Evolutionary conservation across 2,888 invertebrate species (phyloP).

Genomic region (Automeris io): DNA sequence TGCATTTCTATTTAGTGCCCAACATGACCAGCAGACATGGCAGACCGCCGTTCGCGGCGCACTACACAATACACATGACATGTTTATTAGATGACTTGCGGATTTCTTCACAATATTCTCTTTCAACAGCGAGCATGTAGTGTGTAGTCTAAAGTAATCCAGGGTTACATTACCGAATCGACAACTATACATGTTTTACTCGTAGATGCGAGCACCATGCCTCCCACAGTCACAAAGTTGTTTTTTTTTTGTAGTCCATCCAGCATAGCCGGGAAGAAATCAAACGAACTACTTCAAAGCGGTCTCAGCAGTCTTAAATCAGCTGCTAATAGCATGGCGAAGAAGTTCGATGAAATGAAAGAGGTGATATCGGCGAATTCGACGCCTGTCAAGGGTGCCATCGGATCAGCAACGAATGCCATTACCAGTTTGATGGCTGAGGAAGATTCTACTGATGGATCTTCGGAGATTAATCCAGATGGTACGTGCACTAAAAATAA

Average conservation of each 20-base stretch:
- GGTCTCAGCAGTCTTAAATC: conserved; percentile 91
- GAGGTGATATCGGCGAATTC: conserved; percentile 92
- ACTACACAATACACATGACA: too few relatives aligned
- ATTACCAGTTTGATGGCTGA: conserved; percentile 55
- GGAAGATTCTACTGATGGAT: conserved; percentile 63
- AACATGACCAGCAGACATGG: too few relatives aligned
- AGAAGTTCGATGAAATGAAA: conserved; percentile 94
- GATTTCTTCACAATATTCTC: too few relatives aligned
- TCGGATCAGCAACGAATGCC: conserved; percentile 64
- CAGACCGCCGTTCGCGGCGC: too few relatives aligned
- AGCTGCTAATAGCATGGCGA: conserved; percentile 89
- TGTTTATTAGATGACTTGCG: too few relatives aligned
- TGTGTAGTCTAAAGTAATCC: too few relatives aligned
- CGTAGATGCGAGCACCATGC: too few relatives aligned
- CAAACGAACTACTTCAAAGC: conserved; percentile 90
- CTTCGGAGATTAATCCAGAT: conserved; percentile 68
- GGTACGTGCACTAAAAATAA: conserved; percentile 35
- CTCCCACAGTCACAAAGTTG: conserved; percentile 12
- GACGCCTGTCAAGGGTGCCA: conserved; percentile 86
- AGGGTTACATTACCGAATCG: too few relatives aligned
- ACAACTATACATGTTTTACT: too few relatives aligned
- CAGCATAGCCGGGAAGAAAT: conserved; percentile 90
- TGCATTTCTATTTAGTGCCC: too few relatives aligned
- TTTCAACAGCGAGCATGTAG: too few relatives aligned
- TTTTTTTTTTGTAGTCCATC: conserved; percentile 79